A percentile compares a stretch with the other conserved stretches of the same genome.
Conservation (phyloP, 1,140 invertebrate species). For the Zelostemma sp. region DNA sequence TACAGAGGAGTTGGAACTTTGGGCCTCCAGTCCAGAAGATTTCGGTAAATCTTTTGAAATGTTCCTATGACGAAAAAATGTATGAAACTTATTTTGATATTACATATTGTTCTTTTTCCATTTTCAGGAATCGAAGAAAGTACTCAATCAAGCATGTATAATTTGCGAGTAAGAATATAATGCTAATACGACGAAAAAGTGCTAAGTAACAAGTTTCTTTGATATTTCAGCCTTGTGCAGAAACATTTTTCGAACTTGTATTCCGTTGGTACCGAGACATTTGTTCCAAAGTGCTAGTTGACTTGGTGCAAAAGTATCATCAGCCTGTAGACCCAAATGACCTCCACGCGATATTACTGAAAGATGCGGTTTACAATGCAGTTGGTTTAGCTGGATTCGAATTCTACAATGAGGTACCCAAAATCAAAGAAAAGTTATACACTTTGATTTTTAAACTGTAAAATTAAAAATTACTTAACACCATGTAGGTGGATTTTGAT, state of each 20-base stretch:
- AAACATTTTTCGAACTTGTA: constrained; percentile 85
- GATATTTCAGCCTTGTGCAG: constrained; percentile 83
- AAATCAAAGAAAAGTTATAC: constrained; percentile 3
- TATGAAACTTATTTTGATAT: not conserved
- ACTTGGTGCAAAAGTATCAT: constrained; percentile 76
- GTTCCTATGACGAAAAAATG: not conserved
- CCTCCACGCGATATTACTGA: constrained; percentile 82
- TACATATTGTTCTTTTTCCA: constrained; percentile 14
- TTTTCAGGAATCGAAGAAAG: constrained; percentile 82
- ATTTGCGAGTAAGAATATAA: constrained; percentile 77
- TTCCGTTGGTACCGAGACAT: constrained; percentile 84
- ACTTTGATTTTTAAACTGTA: no score
- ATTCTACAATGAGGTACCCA: constrained; percentile 87
- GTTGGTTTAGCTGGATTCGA: constrained; percentile 91
- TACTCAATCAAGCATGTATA: constrained; percentile 94
- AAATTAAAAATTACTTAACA: no score
- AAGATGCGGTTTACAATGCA: constrained; percentile 96
- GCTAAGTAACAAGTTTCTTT: constrained; percentile 38
- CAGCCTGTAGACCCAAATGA: constrained; percentile 77
- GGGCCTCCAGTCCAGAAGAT: constrained; percentile 91
- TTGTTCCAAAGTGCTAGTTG: constrained; percentile 81
- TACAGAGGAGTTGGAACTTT: constrained; percentile 85
- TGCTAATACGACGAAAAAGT: not conserved
- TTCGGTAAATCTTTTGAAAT: constrained; percentile 76
- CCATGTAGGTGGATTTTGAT: constrained; percentile 94